Evolutionary conservation across 2,113 vertebrate species (phyloP), one percentile per base, ranked within the genome.

Genomic region (Cichladusa arquata): DNA sequence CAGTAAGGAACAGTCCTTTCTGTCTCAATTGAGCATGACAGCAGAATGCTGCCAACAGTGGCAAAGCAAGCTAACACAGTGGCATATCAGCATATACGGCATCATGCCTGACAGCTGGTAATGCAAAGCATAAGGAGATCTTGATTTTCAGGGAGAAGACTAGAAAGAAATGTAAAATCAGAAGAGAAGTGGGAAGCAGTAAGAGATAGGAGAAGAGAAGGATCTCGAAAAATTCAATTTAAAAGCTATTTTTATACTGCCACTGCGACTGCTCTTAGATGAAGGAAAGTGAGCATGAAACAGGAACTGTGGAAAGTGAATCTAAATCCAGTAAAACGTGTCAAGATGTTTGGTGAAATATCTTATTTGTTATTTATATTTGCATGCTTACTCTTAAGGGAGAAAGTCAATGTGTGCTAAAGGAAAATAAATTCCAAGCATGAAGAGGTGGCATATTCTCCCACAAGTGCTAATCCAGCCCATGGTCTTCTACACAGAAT

Each of bases 231-330:
- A 96, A 93, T 92, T 96, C 66, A 86, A 96, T 94, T 94, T 95
- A 88, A 33, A 86, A 95, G 94, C 86, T 94, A 96, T 96, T 96
- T 96, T 96, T 92, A 90, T 74, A 67, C 58, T 88, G 80, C 93
- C 44, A 71, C 92, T 74, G 48, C 48, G 40, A 93, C 53, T 86
- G 69, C 82, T 93, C 69, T 94, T 57, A 90, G 85, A 94, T 78
- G 94, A 93, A 88, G 67, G 69, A 88, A 96, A 96, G 67, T 48
- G 84, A 95, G 94, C 94, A 92, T 67, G 72, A 90, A 96, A 90
- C 88, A 81, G 76, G 86, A 96, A 88, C 74, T 78, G 72, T 12
- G 28, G 80, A 90, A 90, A 92, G 74, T 18, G 51, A 86, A 88
- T 90, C 88, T 84, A 93, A 92, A 94, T 81, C 53, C 80, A 93